These are phyloP conservation scores for Todiramphus chloris DNA, from an alignment of 2,113 vertebrate species.

Conservation along the genomic window DNA sequence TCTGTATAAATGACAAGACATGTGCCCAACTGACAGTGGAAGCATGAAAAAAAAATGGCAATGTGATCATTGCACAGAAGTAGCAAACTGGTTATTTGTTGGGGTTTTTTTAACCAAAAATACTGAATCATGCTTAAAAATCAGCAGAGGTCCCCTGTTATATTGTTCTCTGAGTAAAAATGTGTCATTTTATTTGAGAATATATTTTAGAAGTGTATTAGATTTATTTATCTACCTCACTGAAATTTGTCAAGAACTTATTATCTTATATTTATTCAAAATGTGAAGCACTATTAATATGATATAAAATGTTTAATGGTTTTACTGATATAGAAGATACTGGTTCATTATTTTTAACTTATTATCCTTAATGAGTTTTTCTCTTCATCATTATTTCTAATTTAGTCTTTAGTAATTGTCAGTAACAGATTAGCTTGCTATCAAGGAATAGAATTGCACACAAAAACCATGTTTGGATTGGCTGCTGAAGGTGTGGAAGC, in stretches of 20 bases:
- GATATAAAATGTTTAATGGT: not conserved
- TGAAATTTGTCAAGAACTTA: not conserved
- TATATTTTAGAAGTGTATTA: not conserved
- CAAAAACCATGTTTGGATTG: not conserved
- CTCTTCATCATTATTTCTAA: not conserved
- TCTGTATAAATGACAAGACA: not conserved
- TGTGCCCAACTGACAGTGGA: not conserved
- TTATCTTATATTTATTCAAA: not conserved
- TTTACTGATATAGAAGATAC: not conserved
- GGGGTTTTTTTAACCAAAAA: not conserved
- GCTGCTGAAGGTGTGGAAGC: not conserved
- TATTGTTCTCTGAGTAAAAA: not conserved
- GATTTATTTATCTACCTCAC: not conserved
- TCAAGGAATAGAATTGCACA: not conserved
- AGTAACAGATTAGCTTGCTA: not conserved
- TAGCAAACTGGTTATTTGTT: not conserved
- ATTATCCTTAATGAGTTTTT: not conserved
- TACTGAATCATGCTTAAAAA: not conserved
- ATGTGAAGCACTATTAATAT: not conserved
- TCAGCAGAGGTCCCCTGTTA: not conserved
- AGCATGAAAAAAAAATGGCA: not conserved
- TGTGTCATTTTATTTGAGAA: not conserved
- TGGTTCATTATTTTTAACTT: not conserved
- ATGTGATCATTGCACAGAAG: not conserved
- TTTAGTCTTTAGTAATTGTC: not conserved